These are phyloP conservation scores for Xestia sexstrigata DNA, from an alignment of 2,888 invertebrate species.

Conservation along the genomic window DNA sequence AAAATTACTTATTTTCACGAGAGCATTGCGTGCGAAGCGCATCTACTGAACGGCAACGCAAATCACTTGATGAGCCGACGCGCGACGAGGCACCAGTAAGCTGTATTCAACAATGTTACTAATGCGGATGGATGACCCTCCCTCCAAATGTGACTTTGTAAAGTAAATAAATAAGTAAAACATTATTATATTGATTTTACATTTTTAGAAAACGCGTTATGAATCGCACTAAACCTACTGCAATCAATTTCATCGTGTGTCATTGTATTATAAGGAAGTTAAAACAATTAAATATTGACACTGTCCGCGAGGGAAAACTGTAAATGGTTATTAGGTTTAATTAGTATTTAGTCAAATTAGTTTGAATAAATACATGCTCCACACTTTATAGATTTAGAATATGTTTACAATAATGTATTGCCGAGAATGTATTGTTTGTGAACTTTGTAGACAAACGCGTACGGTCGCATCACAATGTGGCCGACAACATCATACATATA, in stretches of 20 bases:
- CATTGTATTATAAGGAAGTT: constrained; percentile 6
- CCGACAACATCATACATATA: neutral
- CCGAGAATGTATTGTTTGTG: neutral
- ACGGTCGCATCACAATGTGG: neutral
- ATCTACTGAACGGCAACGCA: neutral
- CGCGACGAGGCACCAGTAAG: neutral
- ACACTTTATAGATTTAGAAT: neutral
- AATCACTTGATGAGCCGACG: neutral
- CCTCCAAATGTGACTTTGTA: neutral
- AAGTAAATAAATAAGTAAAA: neutral
- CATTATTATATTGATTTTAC: neutral
- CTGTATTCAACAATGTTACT: neutral
- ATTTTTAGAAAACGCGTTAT: neutral
- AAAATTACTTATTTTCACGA: neutral
- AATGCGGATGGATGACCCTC: too few species aligned
- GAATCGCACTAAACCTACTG: neutral
- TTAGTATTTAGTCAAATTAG: too few species aligned
- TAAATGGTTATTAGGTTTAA: neutral
- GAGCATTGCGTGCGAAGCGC: neutral
- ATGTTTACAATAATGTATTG: neutral
- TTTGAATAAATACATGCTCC: neutral
- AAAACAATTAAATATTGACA: constrained; percentile 7
- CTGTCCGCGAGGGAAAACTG: constrained; percentile 1
- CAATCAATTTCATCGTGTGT: constrained; percentile 1
- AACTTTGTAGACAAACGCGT: neutral